Evolutionary conservation across 2,797 vertebrate genomes (phyloP), one percentile per base, ranked within the genome.

Genomic region (Lepilemur septentrionalis): DNA sequence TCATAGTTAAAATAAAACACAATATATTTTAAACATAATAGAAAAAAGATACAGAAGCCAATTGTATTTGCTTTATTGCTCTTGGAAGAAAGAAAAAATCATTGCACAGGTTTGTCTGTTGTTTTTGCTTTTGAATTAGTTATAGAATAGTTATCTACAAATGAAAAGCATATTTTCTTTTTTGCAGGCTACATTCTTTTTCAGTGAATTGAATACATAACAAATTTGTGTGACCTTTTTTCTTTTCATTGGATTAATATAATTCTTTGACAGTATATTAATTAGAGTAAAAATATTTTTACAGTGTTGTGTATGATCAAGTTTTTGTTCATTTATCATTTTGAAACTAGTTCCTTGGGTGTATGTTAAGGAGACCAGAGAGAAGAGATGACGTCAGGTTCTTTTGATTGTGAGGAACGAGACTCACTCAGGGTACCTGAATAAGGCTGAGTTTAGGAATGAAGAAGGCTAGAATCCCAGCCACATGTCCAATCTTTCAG

Each of bases 71-170:
- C 61, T 81, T 87, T 82, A 35, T 84, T 95, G n/a, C 83, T 94
- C 59, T 76, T 90, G 23, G 70, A 88, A 80, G 69, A 70, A 91
- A 75, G 41, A 89, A 25, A 95, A 94, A 75, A 48, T 90, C 38
- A 63, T 59, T 48, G 13, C 8, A n/a, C 32, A 59, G 41, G 18
- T 72, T 89, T 52, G 35, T 57, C 78, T 61, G 67, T 69, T 75
- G 32, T 76, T 93, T 95, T 85, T 91, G 43, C 3, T 85, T 85
- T 94, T 70, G 48, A 70, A 80, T 96, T 75, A 88, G 43, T 28
- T 91, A 12, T 41, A 73, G 48, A 88, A 76, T 41, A 81, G 63
- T 67, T 61, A 48, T 30, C 48, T 92, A 32, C 46, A 93, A 59
- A 52, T 75, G 35, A 86, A 81, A 38, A 65, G 4, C 43, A 17